phyloP scores from a whole-genome alignment of 2,797 vertebrate genomes.

The Toxotes lorentzi region DNA sequence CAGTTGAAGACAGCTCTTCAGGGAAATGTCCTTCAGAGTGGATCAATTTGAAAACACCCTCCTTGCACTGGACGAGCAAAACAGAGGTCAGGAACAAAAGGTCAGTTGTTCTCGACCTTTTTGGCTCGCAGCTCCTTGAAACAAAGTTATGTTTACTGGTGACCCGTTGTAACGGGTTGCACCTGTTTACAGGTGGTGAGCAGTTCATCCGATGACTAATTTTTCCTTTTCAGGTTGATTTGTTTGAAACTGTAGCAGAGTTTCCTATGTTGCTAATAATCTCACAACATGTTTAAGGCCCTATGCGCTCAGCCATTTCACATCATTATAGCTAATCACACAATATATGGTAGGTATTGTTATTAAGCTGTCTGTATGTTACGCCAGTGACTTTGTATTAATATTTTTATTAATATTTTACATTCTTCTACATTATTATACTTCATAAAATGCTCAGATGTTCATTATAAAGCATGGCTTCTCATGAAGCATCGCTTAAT shows the following conservation, averaged over 20 bases:
- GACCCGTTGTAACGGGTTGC: no score
- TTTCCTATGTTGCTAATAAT: not conserved
- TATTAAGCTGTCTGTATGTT: no score
- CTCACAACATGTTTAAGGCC: no score
- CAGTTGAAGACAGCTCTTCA: no score
- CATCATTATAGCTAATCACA: not conserved
- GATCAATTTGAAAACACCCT: no score
- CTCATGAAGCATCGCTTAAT: not conserved
- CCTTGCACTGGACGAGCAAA: no score
- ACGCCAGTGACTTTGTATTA: conserved; percentile 17
- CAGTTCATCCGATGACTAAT: no score
- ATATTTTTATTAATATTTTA: conserved; percentile 39
- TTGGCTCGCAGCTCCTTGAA: not conserved
- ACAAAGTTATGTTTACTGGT: not conserved
- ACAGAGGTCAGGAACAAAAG: no score
- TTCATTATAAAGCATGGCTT: conserved; percentile 1
- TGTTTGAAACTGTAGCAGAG: no score
- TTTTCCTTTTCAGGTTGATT: no score
- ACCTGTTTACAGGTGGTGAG: no score
- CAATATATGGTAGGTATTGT: not conserved
- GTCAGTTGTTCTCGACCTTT: not conserved
- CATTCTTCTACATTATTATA: not conserved
- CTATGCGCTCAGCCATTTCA: not conserved
- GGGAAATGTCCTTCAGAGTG: no score
- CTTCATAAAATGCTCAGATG: not conserved